Percentiles rank a stretch among this genome's conserved stretches.
Evolutionary conservation across 2,113 vertebrate genomes (phyloP).

Genomic region (Sylvietta virens): DNA sequence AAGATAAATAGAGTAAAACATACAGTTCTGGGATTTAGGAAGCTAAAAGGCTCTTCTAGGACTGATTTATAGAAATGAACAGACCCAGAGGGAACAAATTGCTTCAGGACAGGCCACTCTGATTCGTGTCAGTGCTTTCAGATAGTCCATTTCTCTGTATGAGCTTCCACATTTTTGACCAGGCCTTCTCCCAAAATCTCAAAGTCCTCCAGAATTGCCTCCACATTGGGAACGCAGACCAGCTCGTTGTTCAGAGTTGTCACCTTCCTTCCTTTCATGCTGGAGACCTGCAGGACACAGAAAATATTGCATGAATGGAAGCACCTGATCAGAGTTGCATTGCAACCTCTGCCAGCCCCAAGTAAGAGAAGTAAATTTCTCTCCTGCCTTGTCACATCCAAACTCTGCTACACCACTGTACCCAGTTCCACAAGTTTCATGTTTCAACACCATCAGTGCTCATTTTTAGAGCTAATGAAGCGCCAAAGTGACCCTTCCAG

Average conservation of each 20-base stretch:
- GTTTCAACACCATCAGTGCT: neutral
- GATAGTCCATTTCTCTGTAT: slow-evolving; percentile 88
- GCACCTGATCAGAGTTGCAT: neutral
- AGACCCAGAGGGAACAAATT: neutral
- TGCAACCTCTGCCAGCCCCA: neutral
- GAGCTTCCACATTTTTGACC: slow-evolving; percentile 82
- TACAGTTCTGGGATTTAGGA: neutral
- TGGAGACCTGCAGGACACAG: slow-evolving; percentile 75
- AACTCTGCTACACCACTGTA: neutral
- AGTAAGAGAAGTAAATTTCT: neutral
- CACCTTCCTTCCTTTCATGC: slow-evolving; percentile 76
- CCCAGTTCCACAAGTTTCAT: neutral
- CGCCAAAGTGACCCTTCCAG: neutral
- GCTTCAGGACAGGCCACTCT: neutral
- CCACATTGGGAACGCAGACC: slow-evolving; percentile 82
- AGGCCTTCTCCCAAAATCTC: slow-evolving; percentile 84
- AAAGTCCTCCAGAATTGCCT: slow-evolving; percentile 92
- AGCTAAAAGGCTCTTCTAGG: neutral
- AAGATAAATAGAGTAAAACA: slow-evolving; percentile 21
- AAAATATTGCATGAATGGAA: neutral
- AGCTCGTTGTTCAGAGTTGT: slow-evolving; percentile 64
- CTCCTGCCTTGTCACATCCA: neutral
- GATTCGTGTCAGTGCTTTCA: slow-evolving; percentile 43
- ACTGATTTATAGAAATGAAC: neutral
- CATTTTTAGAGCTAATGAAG: neutral